Percentiles rank a stretch among this genome's conserved stretches.
phyloP scores from a whole-genome alignment of 1,140 invertebrate genomes.

The Lycorma delicatula region DNA sequence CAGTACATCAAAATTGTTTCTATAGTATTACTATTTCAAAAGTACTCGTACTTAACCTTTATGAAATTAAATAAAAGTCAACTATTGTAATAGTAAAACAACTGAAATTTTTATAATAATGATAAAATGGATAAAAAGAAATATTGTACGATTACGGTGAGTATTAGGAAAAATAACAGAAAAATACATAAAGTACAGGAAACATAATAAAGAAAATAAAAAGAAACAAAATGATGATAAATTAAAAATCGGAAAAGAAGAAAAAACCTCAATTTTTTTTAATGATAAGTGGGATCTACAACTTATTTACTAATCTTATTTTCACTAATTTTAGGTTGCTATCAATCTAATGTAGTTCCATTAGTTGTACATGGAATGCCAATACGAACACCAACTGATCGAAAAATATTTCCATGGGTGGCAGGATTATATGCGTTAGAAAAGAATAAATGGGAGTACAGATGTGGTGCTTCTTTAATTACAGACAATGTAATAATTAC shows the following conservation, averaged over 20 bases:
- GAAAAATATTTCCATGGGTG: conserved; percentile 38
- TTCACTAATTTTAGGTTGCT: background rate
- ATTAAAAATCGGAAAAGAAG: background rate
- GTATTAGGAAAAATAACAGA: too few species aligned
- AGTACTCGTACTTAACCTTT: too few species aligned
- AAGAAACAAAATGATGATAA: too few species aligned
- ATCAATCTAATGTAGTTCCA: conserved; percentile 21
- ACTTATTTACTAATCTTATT: background rate
- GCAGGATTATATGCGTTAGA: conserved; percentile 35
- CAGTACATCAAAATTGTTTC: too few species aligned
- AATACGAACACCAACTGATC: conserved; percentile 17
- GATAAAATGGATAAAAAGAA: too few species aligned
- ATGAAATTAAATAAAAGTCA: too few species aligned
- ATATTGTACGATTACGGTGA: too few species aligned
- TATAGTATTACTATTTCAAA: too few species aligned
- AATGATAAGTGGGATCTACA: background rate
- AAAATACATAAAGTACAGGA: too few species aligned
- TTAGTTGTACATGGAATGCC: conserved; percentile 37
- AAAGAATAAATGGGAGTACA: conserved; percentile 36
- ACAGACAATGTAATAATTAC: conserved; percentile 37
- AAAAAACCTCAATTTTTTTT: background rate
- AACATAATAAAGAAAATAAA: too few species aligned
- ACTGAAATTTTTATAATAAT: too few species aligned
- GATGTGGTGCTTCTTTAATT: conserved; percentile 40
- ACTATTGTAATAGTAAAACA: too few species aligned